A percentile compares a stretch with the other conserved stretches of the same genome.
phyloP scores from a whole-genome alignment of 2,888 invertebrate genomes.

The Bedellia somnulentella region DNA sequence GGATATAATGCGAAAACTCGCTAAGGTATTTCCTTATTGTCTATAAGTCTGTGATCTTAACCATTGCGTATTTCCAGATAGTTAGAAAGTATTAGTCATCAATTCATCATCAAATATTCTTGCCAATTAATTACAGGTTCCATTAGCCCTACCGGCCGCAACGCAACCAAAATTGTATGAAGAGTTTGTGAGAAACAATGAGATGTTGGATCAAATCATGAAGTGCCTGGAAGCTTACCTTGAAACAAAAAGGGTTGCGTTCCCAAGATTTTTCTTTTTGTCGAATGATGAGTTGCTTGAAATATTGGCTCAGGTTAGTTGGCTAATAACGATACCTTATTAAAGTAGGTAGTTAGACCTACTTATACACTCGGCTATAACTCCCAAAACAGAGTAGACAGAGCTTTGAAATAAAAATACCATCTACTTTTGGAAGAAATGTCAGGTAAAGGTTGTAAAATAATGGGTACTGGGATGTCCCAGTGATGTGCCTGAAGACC shows the following conservation, averaged over 20 bases:
- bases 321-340: no score
- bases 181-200: constrained; percentile 71
- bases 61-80: no score
- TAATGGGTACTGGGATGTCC: no score
- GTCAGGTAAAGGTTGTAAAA: no score
- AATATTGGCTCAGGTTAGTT: constrained; percentile 78
- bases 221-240: constrained; percentile 88
- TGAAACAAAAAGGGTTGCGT: constrained; percentile 84
- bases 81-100: neutral
- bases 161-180: constrained; percentile 72
- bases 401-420: no score
- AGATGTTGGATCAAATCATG: constrained; percentile 82
- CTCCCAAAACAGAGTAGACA: no score
- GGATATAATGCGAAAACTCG: constrained; percentile 80
- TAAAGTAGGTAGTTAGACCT: no score
- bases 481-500: no score
- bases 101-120: neutral
- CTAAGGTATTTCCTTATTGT: constrained; percentile 73
- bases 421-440: no score
- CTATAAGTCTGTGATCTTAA: no score
- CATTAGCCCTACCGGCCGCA: constrained; percentile 80
- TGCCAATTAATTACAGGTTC: constrained; percentile 65
- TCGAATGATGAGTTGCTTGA: constrained; percentile 89
- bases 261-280: constrained; percentile 88
- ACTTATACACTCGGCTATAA: no score